Evolutionary conservation across 2,888 invertebrate genomes (phyloP).

Genomic region (Vanessa cardui): DNA sequence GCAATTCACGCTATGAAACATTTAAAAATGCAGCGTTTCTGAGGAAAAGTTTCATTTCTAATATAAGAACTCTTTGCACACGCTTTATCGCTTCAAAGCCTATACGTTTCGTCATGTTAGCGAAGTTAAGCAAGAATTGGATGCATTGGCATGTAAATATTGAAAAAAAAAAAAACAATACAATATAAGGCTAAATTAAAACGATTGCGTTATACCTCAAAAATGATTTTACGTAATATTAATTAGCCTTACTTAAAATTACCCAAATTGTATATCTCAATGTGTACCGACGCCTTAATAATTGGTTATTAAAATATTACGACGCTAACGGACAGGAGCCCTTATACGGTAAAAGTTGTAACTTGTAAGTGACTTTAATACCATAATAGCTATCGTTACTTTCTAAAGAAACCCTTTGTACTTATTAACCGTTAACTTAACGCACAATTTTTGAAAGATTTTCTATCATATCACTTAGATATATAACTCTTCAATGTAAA

Average conservation of each 20-base stretch:
- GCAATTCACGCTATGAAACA: too few relatives aligned
- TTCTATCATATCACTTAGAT: too few relatives aligned
- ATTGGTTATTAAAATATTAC: conserved; percentile 39
- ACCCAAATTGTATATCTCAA: not conserved
- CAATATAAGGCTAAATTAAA: not conserved
- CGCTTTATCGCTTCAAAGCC: too few relatives aligned
- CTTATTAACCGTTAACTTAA: conserved; percentile 11
- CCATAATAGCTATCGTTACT: conserved; percentile 24
- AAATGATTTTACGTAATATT: not conserved
- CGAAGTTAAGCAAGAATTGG: too few relatives aligned
- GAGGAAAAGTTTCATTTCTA: too few relatives aligned
- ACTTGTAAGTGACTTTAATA: conserved; percentile 36
- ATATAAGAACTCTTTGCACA: too few relatives aligned
- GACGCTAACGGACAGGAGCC: conserved; percentile 23
- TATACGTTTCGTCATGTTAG: too few relatives aligned
- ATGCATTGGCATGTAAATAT: too few relatives aligned
- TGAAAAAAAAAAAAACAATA: too few relatives aligned
- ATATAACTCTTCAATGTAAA: too few relatives aligned
- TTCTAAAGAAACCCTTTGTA: conserved; percentile 29
- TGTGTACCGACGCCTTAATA: not conserved
- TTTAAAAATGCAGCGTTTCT: too few relatives aligned
- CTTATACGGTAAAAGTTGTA: conserved; percentile 35
- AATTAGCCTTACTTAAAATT: not conserved
- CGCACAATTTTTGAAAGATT: too few relatives aligned
- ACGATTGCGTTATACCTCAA: not conserved